These are phyloP conservation scores for Pardosa pseudoannulata DNA, from an alignment of 2,888 invertebrate genomes.

Conservation along the genomic window DNA sequence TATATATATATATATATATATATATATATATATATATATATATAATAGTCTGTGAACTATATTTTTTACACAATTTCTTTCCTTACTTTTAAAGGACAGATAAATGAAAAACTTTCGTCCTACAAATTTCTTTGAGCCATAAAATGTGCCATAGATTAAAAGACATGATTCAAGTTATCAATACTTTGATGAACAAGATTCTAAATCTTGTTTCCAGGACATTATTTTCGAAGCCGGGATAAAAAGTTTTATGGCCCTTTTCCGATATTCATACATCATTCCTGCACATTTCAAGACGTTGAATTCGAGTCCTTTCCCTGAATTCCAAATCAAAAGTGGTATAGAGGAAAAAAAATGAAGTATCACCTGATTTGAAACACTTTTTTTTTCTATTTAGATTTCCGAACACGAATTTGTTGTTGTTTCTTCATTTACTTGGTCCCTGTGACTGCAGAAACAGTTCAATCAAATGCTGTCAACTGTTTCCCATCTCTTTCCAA, in stretches of 20 bases:
- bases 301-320: background rate
- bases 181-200: slow-evolving; percentile 1
- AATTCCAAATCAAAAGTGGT: background rate
- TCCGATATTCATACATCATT: background rate
- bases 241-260: slow-evolving; percentile 1
- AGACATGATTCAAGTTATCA: background rate
- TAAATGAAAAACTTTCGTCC: too few relatives aligned
- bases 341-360: background rate
- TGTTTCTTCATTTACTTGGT: background rate
- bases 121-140: too few relatives aligned
- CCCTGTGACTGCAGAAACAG: background rate
- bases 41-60: too few relatives aligned
- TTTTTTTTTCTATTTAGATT: background rate
- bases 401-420: background rate
- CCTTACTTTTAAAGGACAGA: too few relatives aligned
- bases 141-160: background rate
- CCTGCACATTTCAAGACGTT: background rate
- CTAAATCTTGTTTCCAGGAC: background rate
- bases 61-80: too few relatives aligned
- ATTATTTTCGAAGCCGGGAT: background rate
- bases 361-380: slow-evolving; percentile 10
- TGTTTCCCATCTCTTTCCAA: slow-evolving; percentile 4
- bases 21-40: too few relatives aligned
- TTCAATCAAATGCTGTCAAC: slow-evolving; percentile 17
- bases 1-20: too few relatives aligned